Conservation (phyloP, 2,797 vertebrate genomes). For the Myotis findleyi region DNA sequence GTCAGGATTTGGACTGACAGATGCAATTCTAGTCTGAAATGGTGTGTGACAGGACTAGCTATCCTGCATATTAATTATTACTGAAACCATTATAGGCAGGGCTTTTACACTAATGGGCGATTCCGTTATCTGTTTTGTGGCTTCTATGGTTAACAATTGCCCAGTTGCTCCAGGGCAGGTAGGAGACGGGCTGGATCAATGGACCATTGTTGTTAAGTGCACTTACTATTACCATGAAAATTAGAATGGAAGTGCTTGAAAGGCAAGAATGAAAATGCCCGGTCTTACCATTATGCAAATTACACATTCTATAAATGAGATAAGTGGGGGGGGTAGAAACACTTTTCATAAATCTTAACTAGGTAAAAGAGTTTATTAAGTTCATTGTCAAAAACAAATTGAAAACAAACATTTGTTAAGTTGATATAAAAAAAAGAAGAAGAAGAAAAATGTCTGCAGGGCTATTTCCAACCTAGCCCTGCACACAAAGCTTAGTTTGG, state of each 20-base stretch:
- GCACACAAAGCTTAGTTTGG: slow-evolving; percentile 12
- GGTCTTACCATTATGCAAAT: slow-evolving; percentile 70
- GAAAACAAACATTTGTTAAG: slow-evolving; percentile 85
- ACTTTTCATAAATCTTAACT: slow-evolving; percentile 76
- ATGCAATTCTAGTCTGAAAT: slow-evolving; percentile 86
- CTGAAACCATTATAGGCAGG: slow-evolving; percentile 75
- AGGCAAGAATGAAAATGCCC: slow-evolving; percentile 46
- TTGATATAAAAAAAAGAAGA: slow-evolving; percentile 62
- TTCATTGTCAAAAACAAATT: slow-evolving; percentile 83
- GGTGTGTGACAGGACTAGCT: slow-evolving; percentile 85
- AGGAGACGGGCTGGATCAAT: slow-evolving; percentile 75
- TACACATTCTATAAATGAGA: slow-evolving; percentile 71
- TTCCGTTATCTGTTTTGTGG: slow-evolving; percentile 77
- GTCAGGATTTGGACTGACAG: slow-evolving; percentile 89
- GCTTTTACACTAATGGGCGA: slow-evolving; percentile 69
- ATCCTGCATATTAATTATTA: slow-evolving; percentile 86
- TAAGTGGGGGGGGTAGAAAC: slow-evolving; percentile 47
- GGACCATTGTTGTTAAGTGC: slow-evolving; percentile 77
- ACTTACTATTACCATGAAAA: slow-evolving; percentile 78
- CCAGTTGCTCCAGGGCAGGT: slow-evolving; percentile 82
- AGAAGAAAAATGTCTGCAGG: not conserved
- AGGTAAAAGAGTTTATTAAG: slow-evolving; percentile 81
- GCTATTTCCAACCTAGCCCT: not conserved
- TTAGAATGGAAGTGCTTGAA: slow-evolving; percentile 78
- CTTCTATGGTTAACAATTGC: slow-evolving; percentile 75